A percentile compares a stretch with the other conserved stretches of the same genome.
Evolutionary conservation across 2,113 vertebrate genomes (phyloP).

Genomic region (Lontra canadensis): DNA sequence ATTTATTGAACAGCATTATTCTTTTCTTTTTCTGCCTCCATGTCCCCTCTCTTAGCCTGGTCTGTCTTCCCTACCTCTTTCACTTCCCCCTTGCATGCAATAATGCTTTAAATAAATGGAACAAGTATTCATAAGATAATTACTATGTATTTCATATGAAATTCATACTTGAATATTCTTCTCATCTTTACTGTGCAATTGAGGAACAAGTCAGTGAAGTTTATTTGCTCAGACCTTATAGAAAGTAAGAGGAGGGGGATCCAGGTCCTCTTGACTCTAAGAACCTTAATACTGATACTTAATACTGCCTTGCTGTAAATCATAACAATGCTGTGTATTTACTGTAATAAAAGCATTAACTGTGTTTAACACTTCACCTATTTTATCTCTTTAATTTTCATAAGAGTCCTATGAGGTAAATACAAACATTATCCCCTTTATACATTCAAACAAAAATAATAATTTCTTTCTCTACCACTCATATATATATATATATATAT

Average conservation of each 20-base stretch:
- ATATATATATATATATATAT: neutral
- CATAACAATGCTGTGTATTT: neutral
- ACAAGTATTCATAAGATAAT: neutral
- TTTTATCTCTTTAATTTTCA: neutral
- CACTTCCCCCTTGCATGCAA: neutral
- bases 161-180: neutral
- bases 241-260: neutral
- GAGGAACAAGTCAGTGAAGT: neutral
- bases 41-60: neutral
- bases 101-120: neutral
- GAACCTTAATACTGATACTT: neutral
- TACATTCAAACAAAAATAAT: neutral
- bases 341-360: neutral
- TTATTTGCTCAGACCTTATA: neutral
- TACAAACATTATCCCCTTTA: neutral
- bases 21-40: neutral
- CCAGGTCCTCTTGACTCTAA: neutral
- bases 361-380: neutral
- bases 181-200: neutral
- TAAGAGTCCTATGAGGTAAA: neutral
- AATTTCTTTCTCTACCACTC: neutral
- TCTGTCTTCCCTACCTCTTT: neutral
- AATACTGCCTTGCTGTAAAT: neutral
- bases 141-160: neutral
- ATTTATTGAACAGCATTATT: neutral